A percentile compares a stretch with the other conserved stretches of the same genome.
Conservation (phyloP, 1,140 invertebrate species). For the Scaptodrosophila lebanonensis region DNA sequence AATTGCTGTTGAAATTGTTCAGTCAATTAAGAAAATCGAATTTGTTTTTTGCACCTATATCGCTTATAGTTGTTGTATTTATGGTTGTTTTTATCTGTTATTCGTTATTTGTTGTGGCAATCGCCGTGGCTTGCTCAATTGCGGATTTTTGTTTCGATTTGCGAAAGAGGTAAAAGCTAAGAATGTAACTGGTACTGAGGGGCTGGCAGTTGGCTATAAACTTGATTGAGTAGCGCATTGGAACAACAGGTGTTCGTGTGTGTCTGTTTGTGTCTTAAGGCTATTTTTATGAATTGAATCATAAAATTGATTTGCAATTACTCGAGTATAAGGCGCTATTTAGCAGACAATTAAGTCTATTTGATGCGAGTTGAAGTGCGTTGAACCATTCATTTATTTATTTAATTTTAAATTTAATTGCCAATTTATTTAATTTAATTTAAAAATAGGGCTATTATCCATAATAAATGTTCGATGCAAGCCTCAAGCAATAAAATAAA, state of each 20-base stretch:
- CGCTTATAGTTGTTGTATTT: conserved; percentile 12
- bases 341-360: no score
- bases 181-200: conserved; percentile 34
- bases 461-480: no score
- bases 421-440: no score
- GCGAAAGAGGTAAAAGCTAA: conserved; percentile 60
- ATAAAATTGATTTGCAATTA: conserved; percentile 7
- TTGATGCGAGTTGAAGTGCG: no score
- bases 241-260: conserved; percentile 28
- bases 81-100: conserved; percentile 24
- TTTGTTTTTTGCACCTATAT: conserved; percentile 38
- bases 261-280: conserved; percentile 1
- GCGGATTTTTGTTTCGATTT: conserved; percentile 43
- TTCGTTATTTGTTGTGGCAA: conserved; percentile 34
- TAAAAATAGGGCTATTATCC: no score
- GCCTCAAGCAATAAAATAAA: no score
- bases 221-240: conserved; percentile 11
- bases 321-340: no score
- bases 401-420: no score
- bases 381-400: no score
- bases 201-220: not conserved
- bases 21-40: conserved; percentile 71
- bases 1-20: conserved; percentile 57
- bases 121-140: conserved; percentile 49
- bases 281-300: conserved; percentile 13